Conservation (phyloP, 1,140 invertebrate genomes). For the Penaeus indicus region DNA sequence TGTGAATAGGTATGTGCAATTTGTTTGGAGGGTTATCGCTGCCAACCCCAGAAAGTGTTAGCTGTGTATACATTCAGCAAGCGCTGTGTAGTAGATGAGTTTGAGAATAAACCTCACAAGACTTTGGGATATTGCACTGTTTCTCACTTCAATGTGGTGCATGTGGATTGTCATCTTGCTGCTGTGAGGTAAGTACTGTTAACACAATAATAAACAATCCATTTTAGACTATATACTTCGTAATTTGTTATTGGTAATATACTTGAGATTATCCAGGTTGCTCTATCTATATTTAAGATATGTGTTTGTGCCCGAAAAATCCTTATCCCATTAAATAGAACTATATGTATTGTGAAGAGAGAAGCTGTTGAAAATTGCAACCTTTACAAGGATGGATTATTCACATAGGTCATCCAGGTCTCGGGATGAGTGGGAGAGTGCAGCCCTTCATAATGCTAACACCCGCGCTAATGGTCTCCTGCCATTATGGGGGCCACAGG, state of each 20-base stretch:
- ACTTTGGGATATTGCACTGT: constrained; percentile 87
- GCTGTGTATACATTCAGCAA: constrained; percentile 98
- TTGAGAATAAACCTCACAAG: constrained; percentile 81
- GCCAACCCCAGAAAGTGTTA: constrained; percentile 77
- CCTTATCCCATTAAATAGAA: no score
- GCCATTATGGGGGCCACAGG: constrained; percentile 95
- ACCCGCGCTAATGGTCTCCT: constrained; percentile 96
- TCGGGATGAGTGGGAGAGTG: constrained; percentile 97
- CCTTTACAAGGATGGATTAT: background rate
- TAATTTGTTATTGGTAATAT: background rate
- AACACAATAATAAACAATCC: background rate
- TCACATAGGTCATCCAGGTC: constrained; percentile 71
- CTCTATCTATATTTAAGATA: no score
- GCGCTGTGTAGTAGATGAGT: constrained; percentile 94
- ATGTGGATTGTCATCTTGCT: constrained; percentile 97
- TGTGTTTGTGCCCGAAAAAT: no score
- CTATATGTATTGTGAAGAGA: background rate
- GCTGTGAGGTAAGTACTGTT: constrained; percentile 80
- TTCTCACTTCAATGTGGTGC: constrained; percentile 98
- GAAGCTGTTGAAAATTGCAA: background rate
- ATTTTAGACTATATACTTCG: constrained; percentile 66
- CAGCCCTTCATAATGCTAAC: constrained; percentile 96
- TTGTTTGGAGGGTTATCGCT: constrained; percentile 95
- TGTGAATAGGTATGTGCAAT: constrained; percentile 90
- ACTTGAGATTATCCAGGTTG: no score